Base-by-base conservation (phyloP, 2,113 vertebrate genomes). In the Acrocephalus kingi region DNA sequence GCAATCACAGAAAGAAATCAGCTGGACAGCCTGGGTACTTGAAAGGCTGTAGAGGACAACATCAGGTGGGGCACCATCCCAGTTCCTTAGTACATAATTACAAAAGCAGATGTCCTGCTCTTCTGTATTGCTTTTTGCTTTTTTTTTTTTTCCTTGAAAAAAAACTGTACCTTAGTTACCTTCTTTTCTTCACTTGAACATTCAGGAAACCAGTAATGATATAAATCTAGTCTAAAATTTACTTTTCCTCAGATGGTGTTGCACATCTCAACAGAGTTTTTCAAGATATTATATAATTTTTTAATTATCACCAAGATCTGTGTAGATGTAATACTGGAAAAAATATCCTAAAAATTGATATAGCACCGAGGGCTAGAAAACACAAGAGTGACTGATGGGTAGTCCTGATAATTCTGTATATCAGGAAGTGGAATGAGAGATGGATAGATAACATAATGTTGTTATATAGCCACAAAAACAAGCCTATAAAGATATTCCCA, bases 31-130 rank as follows among this genome's bases (percentile, higher is more conserved):
- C 76, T 87, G 80, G 61, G 30, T 66, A 45, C 93, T 74, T 82
- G 73, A 91, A 92, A 94, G 30, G 82, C 86, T 97, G 87, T 71
- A 81, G 83, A 95, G 84, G 91, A 89, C 93, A 95, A 59, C 76
- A 28, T 27, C 83, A 96, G 87, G 83, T 35, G 30, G 37, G 54
- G 31, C 77, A 75, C 82, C 92, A 61, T 15, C 68, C 83, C 84
- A 73, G 56, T 82, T 95, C 7, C 1, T 95, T 58, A 95, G 72
- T 3, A 12, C 11, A 13, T 80, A 81, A 97, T 96, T 90, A 62
- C 68, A 92, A 97, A 97, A 98, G 82, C 94, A 98, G 88, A 79
- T 84, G 84, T 94, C 66, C 79, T 89, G 33, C 64, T 78, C 87
- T 94, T 96, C 59, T 13, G 85, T 15, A 51, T 18, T 31, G 23